phyloP scores from a whole-genome alignment of 2,113 vertebrate species.

The Carlito syrichta region DNA sequence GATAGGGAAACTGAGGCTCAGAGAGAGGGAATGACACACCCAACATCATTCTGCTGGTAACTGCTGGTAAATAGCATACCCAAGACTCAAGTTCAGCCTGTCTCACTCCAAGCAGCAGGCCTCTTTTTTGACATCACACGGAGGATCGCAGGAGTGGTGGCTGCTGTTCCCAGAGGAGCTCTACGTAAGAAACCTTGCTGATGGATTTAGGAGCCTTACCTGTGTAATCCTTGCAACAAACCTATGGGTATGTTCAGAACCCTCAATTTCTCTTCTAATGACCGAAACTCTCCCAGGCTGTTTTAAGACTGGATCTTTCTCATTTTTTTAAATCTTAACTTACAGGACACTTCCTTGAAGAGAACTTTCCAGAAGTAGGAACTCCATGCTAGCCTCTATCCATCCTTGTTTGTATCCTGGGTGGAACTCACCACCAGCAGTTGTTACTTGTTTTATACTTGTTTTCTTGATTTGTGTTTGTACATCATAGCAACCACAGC shows the following conservation, averaged over 20 bases:
- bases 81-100: not conserved
- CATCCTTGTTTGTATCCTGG: not conserved
- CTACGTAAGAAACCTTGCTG: not conserved
- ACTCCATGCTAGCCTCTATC: no score
- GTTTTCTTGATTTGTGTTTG: not conserved
- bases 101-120: not conserved
- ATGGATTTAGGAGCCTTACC: not conserved
- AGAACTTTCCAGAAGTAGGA: not conserved
- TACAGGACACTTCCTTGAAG: not conserved
- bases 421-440: not conserved
- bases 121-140: no score
- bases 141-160: accelerated
- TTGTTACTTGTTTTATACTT: not conserved
- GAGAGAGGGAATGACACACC: not conserved
- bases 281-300: not conserved
- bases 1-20: not conserved
- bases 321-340: not conserved
- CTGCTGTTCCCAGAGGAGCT: not conserved
- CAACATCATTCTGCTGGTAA: not conserved
- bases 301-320: not conserved
- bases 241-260: not conserved
- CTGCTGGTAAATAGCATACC: not conserved
- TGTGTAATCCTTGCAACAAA: not conserved
- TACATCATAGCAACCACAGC: not conserved
- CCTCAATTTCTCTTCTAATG: not conserved